Evolutionary conservation across 1,140 invertebrate genomes (phyloP).

Genomic region (Popillia japonica): DNA sequence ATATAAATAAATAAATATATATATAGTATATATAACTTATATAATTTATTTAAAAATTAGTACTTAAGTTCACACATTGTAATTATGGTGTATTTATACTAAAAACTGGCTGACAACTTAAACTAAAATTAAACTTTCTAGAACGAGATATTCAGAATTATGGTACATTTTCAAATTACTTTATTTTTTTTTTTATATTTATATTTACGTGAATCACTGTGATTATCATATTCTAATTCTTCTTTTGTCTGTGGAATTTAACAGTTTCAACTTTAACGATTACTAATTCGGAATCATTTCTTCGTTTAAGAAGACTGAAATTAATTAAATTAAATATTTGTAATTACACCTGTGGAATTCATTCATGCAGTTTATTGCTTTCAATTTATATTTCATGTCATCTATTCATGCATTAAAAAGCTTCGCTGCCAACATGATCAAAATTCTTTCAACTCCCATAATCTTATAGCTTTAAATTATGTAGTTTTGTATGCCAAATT

Average conservation of each 20-base stretch:
- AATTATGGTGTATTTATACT: slow-evolving; percentile 32
- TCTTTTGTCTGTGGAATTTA: not conserved
- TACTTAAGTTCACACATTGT: slow-evolving; percentile 26
- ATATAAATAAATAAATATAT: not conserved
- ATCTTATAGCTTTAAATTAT: no score
- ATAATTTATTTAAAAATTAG: slow-evolving; percentile 33
- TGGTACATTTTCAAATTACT: not conserved
- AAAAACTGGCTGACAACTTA: slow-evolving; percentile 4
- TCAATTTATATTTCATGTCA: no score
- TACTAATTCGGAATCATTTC: not conserved
- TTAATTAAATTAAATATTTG: not conserved
- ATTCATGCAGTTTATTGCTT: no score
- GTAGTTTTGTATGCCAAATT: no score
- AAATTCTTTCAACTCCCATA: no score
- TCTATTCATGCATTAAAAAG: no score
- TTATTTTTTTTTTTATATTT: not conserved
- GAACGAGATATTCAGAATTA: slow-evolving; percentile 3
- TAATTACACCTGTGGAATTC: not conserved
- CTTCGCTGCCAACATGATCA: no score
- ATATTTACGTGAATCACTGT: slow-evolving; percentile 14
- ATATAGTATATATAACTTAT: slow-evolving; percentile 24
- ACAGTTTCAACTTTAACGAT: not conserved
- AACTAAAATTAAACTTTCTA: not conserved
- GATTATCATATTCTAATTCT: slow-evolving; percentile 2
- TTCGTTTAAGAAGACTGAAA: slow-evolving; percentile 14